A percentile compares a stretch with the other conserved stretches of the same genome.
These are phyloP conservation scores for Nesidiocoris tenuis DNA, from an alignment of 2,888 invertebrate genomes.

Conservation along the genomic window DNA sequence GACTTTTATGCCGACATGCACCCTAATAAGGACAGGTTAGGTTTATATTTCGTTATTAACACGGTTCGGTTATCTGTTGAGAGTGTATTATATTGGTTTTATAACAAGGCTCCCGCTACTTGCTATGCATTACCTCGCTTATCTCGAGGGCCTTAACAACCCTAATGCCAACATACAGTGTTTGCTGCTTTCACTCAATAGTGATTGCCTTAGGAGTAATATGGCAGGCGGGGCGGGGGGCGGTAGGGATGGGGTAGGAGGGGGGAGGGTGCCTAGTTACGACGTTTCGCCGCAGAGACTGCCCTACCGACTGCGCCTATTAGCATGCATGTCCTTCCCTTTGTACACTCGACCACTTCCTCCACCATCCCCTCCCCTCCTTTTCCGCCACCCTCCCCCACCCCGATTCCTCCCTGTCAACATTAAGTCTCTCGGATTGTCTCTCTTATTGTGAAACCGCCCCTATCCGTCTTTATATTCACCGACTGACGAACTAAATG, in stretches of 20 bases:
- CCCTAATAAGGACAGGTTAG: background rate
- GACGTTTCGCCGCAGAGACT: conserved; percentile 21
- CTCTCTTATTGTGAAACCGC: no score
- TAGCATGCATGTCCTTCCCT: conserved; percentile 34
- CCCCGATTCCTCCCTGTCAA: no score
- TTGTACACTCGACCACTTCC: background rate
- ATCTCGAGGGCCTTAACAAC: conserved; percentile 45
- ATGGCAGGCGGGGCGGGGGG: background rate
- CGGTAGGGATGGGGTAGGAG: no score
- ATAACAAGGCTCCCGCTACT: conserved; percentile 45
- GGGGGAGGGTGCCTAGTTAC: conserved; percentile 25
- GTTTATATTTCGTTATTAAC: conserved; percentile 8
- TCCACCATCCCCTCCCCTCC: background rate
- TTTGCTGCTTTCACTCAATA: conserved; percentile 44
- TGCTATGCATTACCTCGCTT: conserved; percentile 47
- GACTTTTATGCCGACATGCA: background rate
- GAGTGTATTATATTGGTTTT: conserved; percentile 47
- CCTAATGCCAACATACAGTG: conserved; percentile 42
- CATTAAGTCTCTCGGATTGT: no score
- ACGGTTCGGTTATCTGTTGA: conserved; percentile 8
- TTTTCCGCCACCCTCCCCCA: no score
- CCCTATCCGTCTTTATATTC: no score
- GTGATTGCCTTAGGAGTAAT: conserved; percentile 34
- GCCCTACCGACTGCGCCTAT: background rate
- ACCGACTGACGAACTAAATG: no score